phyloP scores from a whole-genome alignment of 2,888 invertebrate species.

The Torymus texanus region DNA sequence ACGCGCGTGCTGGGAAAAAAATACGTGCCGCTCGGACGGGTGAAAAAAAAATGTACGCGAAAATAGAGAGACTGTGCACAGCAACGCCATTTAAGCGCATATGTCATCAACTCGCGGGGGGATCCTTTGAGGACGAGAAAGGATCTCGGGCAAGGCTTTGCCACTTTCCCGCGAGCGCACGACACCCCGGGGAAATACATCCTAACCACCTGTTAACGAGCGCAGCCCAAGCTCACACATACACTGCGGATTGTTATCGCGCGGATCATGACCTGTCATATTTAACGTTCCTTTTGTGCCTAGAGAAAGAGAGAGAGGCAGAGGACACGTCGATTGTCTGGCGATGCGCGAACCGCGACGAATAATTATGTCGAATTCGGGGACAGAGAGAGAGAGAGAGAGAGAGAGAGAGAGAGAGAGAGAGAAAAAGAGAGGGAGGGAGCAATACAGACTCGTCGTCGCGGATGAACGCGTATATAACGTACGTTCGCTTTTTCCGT shows the following conservation, averaged over 20 bases:
- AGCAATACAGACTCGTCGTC: too few relatives aligned
- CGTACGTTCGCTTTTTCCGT: not conserved
- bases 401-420: not conserved
- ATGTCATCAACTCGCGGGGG: not conserved
- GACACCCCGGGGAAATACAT: conserved; percentile 47
- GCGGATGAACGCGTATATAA: too few relatives aligned
- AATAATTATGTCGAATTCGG: conserved; percentile 10
- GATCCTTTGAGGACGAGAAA: too few relatives aligned
- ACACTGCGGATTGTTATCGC: conserved; percentile 43
- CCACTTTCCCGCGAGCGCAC: not conserved
- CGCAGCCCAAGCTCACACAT: not conserved
- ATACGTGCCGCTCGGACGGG: not conserved
- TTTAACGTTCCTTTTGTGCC: conserved; percentile 16
- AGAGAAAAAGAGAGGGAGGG: too few relatives aligned
- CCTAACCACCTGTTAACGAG: conserved; percentile 58
- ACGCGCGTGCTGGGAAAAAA: not conserved
- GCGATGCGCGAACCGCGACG: not conserved
- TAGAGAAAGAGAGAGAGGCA: too few relatives aligned
- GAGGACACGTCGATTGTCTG: not conserved
- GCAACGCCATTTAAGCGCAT: not conserved
- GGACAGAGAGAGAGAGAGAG: not conserved
- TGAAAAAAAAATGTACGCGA: not conserved
- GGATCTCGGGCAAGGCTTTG: not conserved
- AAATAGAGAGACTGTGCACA: too few relatives aligned
- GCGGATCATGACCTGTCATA: conserved; percentile 36